Evolutionary conservation across 2,888 invertebrate species (phyloP).

Genomic region (Pilophorus perplexus): DNA sequence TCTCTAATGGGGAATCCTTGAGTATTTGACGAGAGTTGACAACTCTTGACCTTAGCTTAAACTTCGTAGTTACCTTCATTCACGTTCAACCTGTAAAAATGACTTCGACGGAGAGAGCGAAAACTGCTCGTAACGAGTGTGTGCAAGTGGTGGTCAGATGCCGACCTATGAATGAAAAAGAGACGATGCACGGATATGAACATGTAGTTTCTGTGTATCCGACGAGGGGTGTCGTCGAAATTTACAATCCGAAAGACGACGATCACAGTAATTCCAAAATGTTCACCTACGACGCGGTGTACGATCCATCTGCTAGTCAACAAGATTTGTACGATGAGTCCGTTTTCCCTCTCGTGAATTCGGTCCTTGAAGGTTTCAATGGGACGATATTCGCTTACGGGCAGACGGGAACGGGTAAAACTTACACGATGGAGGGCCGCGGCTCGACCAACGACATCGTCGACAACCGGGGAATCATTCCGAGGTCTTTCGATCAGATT

Average conservation of each 20-base stretch:
- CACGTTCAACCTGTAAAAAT: too few relatives aligned
- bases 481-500: slow-evolving; percentile 94
- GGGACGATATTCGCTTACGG: slow-evolving; percentile 99
- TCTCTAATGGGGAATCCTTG: too few relatives aligned
- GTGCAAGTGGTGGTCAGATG: slow-evolving; percentile 92
- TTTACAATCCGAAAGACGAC: slow-evolving; percentile 76
- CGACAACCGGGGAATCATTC: slow-evolving; percentile 85
- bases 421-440: slow-evolving; percentile 65
- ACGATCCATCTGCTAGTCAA: slow-evolving; percentile 86
- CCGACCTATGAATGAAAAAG: slow-evolving; percentile 88
- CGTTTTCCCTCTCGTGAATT: slow-evolving; percentile 89
- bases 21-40: too few relatives aligned
- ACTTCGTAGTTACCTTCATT: too few relatives aligned
- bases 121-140: slow-evolving; percentile 44
- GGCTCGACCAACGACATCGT: slow-evolving; percentile 51
- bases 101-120: slow-evolving; percentile 33
- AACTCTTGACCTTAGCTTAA: too few relatives aligned
- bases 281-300: slow-evolving; percentile 97
- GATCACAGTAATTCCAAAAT: slow-evolving; percentile 69
- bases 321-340: slow-evolving; percentile 94
- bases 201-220: slow-evolving; percentile 79
- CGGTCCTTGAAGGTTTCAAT: slow-evolving; percentile 95
- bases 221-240: slow-evolving; percentile 84
- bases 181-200: slow-evolving; percentile 67
- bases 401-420: slow-evolving; percentile 94